phyloP scores from a whole-genome alignment of 2,888 invertebrate species.

The Habroteleia sp. region DNA sequence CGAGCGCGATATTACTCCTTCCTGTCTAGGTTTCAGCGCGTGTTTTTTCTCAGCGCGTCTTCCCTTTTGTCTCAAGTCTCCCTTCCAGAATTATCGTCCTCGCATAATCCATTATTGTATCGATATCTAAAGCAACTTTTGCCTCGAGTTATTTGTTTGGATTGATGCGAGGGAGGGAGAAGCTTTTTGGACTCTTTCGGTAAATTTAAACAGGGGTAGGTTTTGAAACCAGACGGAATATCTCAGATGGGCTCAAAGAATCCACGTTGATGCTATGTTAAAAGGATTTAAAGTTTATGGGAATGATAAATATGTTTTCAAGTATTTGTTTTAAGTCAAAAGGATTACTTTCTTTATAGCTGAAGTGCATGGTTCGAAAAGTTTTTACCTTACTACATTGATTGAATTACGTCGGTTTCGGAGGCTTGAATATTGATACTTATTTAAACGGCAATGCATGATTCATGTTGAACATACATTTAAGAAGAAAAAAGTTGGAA shows the following conservation, averaged over 20 bases:
- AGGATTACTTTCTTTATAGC: slow-evolving; percentile 19
- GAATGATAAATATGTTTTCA: slow-evolving; percentile 55
- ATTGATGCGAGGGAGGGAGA: slow-evolving; percentile 5
- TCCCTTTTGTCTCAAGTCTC: slow-evolving; percentile 49
- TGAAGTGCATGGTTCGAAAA: neutral
- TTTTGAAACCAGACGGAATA: too few species aligned
- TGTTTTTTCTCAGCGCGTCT: slow-evolving; percentile 21
- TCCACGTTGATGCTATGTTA: slow-evolving; percentile 39
- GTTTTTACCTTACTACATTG: slow-evolving; percentile 20
- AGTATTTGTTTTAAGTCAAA: slow-evolving; percentile 54
- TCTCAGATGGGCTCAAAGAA: too few species aligned
- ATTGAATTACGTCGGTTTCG: slow-evolving; percentile 28
- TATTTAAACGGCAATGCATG: neutral
- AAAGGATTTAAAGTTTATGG: slow-evolving; percentile 58
- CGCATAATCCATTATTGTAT: slow-evolving; percentile 62
- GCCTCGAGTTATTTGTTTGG: slow-evolving; percentile 58
- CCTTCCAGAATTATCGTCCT: slow-evolving; percentile 48
- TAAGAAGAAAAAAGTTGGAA: too few species aligned
- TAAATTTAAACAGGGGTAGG: slow-evolving; percentile 15
- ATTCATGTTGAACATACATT: neutral
- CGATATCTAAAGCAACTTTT: slow-evolving; percentile 61
- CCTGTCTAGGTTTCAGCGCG: slow-evolving; percentile 3
- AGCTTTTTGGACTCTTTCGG: slow-evolving; percentile 47
- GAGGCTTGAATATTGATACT: slow-evolving; percentile 33
- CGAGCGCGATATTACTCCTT: slow-evolving; percentile 45